Evolutionary conservation across 2,888 invertebrate genomes (phyloP).

Genomic region (Campopleginae sp.): DNA sequence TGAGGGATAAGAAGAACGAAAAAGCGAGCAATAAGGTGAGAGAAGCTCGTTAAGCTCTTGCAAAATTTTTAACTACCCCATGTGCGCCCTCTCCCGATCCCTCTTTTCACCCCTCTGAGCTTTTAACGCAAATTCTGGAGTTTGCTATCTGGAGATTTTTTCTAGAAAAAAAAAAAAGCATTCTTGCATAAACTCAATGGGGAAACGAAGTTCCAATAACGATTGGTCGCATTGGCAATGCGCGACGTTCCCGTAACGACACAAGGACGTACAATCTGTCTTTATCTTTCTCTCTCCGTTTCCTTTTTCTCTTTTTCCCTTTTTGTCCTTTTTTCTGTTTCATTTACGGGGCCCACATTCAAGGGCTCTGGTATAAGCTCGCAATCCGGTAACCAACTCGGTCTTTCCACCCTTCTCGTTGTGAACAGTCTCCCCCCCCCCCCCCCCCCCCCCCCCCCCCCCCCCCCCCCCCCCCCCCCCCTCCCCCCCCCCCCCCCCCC

Average conservation of each 20-base stretch:
- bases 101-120: constrained; percentile 2
- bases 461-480: constrained; percentile 18
- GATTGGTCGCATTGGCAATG: constrained; percentile 44
- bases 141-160: constrained; percentile 30
- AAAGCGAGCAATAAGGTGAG: constrained; percentile 10
- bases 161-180: constrained; percentile 50
- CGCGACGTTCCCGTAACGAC: constrained; percentile 37
- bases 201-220: constrained; percentile 56
- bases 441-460: constrained; percentile 14
- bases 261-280: constrained; percentile 24
- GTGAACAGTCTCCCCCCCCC: constrained; percentile 32
- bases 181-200: constrained; percentile 1
- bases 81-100: constrained; percentile 21
- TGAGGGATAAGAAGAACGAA: constrained; percentile 11
- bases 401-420: constrained; percentile 10
- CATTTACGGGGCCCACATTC: constrained; percentile 16
- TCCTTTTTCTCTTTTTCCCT: background rate
- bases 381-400: constrained; percentile 29
- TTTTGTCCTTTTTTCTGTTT: constrained; percentile 17
- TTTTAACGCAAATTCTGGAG: constrained; percentile 7
- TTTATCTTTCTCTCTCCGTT: constrained; percentile 14
- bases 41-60: constrained; percentile 60
- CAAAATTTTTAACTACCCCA: constrained; percentile 65
- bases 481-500: constrained; percentile 12
- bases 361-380: constrained; percentile 40